Percentiles rank a stretch among this genome's conserved stretches.
Conservation (phyloP, 1,140 invertebrate species). For the Spodoptera frugiperda region DNA sequence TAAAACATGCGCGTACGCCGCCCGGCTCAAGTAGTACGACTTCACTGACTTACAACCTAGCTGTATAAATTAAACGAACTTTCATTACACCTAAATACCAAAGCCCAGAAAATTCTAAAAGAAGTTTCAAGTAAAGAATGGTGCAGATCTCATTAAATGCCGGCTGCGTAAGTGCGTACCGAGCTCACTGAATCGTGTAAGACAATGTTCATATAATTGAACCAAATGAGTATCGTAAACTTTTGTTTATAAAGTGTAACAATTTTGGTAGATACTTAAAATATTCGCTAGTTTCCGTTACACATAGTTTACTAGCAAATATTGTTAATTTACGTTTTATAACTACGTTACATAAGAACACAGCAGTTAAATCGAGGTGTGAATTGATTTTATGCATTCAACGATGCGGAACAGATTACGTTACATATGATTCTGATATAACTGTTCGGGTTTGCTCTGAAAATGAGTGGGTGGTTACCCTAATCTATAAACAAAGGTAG, state of each 20-base stretch:
- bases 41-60: constrained; percentile 7
- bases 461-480: neutral
- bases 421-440: constrained; percentile 9
- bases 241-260: constrained; percentile 4
- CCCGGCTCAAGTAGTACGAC: constrained; percentile 16
- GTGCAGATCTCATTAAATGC: constrained; percentile 1
- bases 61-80: constrained; percentile 31
- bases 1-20: constrained; percentile 37
- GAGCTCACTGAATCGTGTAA: constrained; percentile 7
- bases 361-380: constrained; percentile 8
- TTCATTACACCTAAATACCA: constrained; percentile 34
- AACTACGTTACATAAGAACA: constrained; percentile 11
- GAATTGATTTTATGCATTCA: constrained; percentile 26
- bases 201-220: constrained; percentile 7
- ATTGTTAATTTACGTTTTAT: constrained; percentile 4
- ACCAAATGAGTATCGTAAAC: neutral
- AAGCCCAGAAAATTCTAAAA: constrained; percentile 3
- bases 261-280: neutral
- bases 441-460: constrained; percentile 18
- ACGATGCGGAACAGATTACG: constrained; percentile 28
- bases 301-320: constrained; percentile 2
- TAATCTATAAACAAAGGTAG: constrained; percentile 34
- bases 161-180: neutral
- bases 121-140: constrained; percentile 23
- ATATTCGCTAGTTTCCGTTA: constrained; percentile 5